Evolutionary conservation across 1,140 invertebrate genomes (phyloP).

Genomic region (Melipona quadrifasciata): DNA sequence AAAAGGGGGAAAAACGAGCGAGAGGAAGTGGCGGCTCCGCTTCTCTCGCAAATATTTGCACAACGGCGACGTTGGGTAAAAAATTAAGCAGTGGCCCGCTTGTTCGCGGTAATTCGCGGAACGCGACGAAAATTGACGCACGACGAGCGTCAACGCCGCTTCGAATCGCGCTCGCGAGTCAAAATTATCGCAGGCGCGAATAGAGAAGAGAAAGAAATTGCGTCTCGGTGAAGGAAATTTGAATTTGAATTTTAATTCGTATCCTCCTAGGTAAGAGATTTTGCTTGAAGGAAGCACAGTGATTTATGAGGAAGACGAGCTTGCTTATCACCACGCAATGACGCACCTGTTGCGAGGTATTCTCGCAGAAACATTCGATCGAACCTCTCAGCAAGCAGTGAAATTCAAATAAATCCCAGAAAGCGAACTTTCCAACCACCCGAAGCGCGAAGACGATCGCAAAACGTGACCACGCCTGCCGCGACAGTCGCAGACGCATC

Average conservation of each 20-base stretch:
- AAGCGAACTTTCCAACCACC: background rate
- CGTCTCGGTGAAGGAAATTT: no score
- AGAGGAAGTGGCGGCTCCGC: conserved; percentile 15
- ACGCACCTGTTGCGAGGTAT: no score
- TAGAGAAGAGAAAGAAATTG: no score
- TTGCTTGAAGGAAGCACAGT: no score
- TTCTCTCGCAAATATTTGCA: conserved; percentile 60
- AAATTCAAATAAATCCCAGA: background rate
- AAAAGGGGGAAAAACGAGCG: background rate
- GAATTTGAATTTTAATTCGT: no score
- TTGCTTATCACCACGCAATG: no score
- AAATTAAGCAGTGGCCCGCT: conserved; percentile 41
- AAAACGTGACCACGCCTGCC: background rate
- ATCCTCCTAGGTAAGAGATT: no score
- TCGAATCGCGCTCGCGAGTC: no score
- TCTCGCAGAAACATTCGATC: background rate
- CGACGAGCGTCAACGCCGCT: no score
- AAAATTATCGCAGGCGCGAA: background rate
- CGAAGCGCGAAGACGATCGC: no score
- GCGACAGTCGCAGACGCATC: background rate
- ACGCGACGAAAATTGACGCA: conserved; percentile 20
- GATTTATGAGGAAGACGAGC: no score
- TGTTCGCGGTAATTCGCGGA: conserved; percentile 50
- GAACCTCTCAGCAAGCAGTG: background rate
- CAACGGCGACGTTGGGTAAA: conserved; percentile 42